phyloP scores from a whole-genome alignment of 2,888 invertebrate species.

The Andrena chrysosceles region DNA sequence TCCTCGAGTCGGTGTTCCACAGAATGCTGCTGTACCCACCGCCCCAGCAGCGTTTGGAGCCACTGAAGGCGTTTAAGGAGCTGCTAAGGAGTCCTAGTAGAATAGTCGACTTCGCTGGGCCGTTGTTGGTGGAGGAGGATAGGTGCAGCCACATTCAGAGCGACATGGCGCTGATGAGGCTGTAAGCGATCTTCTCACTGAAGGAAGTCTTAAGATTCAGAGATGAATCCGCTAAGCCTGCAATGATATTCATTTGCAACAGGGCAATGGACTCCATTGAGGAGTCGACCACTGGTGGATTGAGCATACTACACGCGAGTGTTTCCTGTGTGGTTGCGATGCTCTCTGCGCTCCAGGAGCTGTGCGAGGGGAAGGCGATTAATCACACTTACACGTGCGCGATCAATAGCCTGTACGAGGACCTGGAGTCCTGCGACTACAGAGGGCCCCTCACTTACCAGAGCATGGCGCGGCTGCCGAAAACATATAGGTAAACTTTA shows the following conservation, averaged over 20 bases:
- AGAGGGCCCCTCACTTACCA: conserved; percentile 94
- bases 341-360: conserved; percentile 92
- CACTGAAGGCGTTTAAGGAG: conserved; percentile 93
- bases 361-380: conserved; percentile 91
- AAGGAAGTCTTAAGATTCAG: too few species aligned
- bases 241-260: background rate
- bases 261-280: conserved; percentile 97
- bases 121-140: conserved; percentile 87
- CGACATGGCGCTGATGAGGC: conserved; percentile 93
- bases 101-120: conserved; percentile 90
- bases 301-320: conserved; percentile 91
- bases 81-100: conserved; percentile 92
- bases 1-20: conserved; percentile 96
- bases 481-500: conserved; percentile 89
- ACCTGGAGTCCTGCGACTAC: conserved; percentile 88
- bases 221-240: background rate
- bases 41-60: conserved; percentile 93
- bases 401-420: conserved; percentile 82
- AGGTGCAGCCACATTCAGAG: conserved; percentile 88
- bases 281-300: conserved; percentile 94
- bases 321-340: conserved; percentile 94
- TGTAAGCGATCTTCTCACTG: conserved; percentile 86
- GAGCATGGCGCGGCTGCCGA: conserved; percentile 92
- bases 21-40: conserved; percentile 96
- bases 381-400: conserved; percentile 86